Conservation (phyloP, 2,888 invertebrate species). For the Drosophila melanosoma region DNA sequence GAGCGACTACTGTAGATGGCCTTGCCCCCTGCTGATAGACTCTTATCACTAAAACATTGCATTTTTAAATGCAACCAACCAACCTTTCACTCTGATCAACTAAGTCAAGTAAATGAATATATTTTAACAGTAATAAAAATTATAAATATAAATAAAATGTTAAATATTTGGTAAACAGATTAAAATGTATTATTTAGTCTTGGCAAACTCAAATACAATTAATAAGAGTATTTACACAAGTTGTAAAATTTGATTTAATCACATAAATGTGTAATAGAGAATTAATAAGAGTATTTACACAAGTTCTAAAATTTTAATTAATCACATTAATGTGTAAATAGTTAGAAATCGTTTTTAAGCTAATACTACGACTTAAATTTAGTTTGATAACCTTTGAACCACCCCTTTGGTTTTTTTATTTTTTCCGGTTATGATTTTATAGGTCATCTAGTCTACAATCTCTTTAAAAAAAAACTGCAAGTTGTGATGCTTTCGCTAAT, state of each 20-base stretch:
- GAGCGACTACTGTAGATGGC: neutral
- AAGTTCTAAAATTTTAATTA: neutral
- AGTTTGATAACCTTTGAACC: slow-evolving; percentile 28
- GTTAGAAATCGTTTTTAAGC: no score
- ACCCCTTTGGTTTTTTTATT: no score
- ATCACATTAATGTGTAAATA: neutral
- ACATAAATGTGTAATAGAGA: neutral
- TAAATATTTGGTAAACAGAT: neutral
- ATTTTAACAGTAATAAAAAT: neutral
- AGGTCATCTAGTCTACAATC: slow-evolving; percentile 5
- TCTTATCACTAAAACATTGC: neutral
- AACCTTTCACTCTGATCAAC: neutral
- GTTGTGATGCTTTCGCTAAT: slow-evolving; percentile 27
- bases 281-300: neutral
- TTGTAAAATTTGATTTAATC: neutral
- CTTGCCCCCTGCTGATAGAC: neutral
- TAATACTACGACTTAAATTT: neutral
- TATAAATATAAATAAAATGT: neutral
- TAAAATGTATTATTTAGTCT: neutral
- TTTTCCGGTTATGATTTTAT: no score
- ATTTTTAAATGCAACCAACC: neutral
- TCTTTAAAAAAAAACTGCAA: neutral
- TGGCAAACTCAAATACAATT: neutral
- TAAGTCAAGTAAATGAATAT: neutral
- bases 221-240: neutral